phyloP scores from a whole-genome alignment of 1,140 invertebrate species.

The Drosophila carrolli region DNA sequence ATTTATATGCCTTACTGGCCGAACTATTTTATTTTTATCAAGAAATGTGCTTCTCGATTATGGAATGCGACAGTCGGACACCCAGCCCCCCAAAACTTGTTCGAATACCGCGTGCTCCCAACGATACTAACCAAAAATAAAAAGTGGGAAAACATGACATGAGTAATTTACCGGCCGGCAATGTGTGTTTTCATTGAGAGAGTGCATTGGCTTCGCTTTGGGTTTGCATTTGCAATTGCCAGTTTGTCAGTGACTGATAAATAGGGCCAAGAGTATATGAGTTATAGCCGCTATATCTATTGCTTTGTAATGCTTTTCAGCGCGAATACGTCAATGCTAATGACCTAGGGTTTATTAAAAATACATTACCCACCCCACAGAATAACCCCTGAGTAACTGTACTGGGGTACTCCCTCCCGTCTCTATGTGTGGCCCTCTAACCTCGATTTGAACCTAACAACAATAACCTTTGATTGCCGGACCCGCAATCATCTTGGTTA shows the following conservation, averaged over 20 bases:
- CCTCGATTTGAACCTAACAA: constrained; percentile 79
- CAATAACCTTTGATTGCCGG: constrained; percentile 78
- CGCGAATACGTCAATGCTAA: constrained; percentile 45
- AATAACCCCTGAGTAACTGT: constrained; percentile 48
- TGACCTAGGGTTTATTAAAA: constrained; percentile 52
- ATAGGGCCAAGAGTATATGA: constrained; percentile 50
- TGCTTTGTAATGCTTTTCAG: constrained; percentile 19
- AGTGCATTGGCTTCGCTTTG: constrained; percentile 35
- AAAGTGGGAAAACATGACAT: constrained; percentile 28
- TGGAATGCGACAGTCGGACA: constrained; percentile 33
- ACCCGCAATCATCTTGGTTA: constrained; percentile 72
- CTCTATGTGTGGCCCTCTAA: constrained; percentile 47
- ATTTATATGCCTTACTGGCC: constrained; percentile 63
- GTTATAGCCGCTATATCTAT: constrained; percentile 13
- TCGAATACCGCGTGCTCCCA: constrained; percentile 13
- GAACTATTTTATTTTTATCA: constrained; percentile 67
- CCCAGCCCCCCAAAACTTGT: constrained; percentile 5
- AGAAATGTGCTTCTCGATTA: constrained; percentile 53
- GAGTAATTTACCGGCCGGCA: constrained; percentile 65
- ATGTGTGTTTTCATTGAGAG: constrained; percentile 69
- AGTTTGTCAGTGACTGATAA: background rate
- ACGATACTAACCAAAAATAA: constrained; percentile 14
- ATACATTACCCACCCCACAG: constrained; percentile 38
- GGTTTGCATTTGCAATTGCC: constrained; percentile 34
- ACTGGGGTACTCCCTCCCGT: constrained; percentile 11